Evolutionary conservation across 2,797 vertebrate genomes (phyloP).

Genomic region (Anguilla anguilla): DNA sequence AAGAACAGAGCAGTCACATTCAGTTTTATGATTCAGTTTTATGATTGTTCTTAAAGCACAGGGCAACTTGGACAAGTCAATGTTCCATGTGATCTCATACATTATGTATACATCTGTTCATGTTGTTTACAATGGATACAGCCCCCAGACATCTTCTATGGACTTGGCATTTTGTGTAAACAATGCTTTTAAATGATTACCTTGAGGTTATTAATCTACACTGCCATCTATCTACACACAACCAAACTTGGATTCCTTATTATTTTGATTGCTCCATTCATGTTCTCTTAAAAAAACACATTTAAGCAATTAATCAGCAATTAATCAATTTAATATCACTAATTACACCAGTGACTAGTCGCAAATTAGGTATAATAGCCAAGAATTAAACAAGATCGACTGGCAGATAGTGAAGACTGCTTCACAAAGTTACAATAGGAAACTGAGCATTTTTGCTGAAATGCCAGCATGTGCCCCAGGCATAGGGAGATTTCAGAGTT

Average conservation of each 20-base stretch:
- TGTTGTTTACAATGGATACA: slow-evolving; percentile 17
- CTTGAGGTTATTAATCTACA: slow-evolving; percentile 2
- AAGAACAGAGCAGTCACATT: neutral
- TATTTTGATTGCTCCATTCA: slow-evolving; percentile 9
- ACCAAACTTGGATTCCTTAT: neutral
- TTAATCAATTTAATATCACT: neutral
- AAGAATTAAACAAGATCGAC: slow-evolving; percentile 15
- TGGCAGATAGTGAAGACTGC: neutral
- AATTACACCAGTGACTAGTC: neutral
- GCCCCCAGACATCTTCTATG: slow-evolving; percentile 8
- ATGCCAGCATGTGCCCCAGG: neutral
- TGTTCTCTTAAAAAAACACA: slow-evolving; percentile 9
- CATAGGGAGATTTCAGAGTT: neutral
- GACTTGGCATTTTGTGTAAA: neutral
- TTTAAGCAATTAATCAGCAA: neutral
- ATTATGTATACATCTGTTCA: neutral
- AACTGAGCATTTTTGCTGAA: neutral
- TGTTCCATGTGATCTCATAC: neutral
- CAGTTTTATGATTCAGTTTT: neutral
- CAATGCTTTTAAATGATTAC: slow-evolving; percentile 13
- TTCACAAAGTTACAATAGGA: neutral
- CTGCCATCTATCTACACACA: neutral
- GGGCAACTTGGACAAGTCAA: neutral
- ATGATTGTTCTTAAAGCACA: neutral
- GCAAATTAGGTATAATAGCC: slow-evolving; percentile 9